Base-by-base conservation (phyloP, 2,888 invertebrate species). In the Meandrusa payeni region DNA sequence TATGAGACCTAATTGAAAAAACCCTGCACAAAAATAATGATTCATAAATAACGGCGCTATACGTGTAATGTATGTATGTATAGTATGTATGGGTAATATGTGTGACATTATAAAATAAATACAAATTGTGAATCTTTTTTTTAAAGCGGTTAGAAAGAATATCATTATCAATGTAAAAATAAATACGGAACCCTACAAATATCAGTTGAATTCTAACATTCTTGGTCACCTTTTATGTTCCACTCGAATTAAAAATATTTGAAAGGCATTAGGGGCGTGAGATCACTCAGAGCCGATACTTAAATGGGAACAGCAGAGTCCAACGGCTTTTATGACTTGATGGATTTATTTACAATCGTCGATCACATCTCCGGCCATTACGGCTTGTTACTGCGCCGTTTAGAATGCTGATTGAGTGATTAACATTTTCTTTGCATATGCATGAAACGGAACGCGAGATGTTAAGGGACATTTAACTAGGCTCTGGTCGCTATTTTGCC, bases 61-160 rank as follows among this genome's bases (percentile, higher is more conserved):
- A n/a, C n/a, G n/a, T n/a, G n/a, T n/a, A n/a, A n/a, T n/a, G n/a
- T n/a, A n/a, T n/a, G n/a, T n/a, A n/a, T n/a, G n/a, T n/a, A n/a
- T n/a, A n/a, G n/a, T n/a, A n/a, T n/a, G n/a, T n/a, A n/a, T n/a
- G n/a, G n/a, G n/a, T n/a, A n/a, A n/a, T n/a, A n/a, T n/a, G n/a
- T n/a, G n/a, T n/a, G n/a, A n/a, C n/a, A n/a, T n/a, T n/a, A n/a
- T n/a, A n/a, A n/a, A n/a, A n/a, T n/a, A n/a, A n/a, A n/a, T n/a
- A n/a, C n/a, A n/a, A n/a, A n/a, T n/a, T n/a, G n/a, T n/a, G n/a
- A n/a, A n/a, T n/a, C n/a, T n/a, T n/a, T n/a, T n/a, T n/a, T n/a
- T n/a, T n/a, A n/a, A n/a, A n/a, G n/a, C n/a, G n/a, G n/a, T n/a
- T 33, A 51, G 47, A 54, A 36, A 49, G 4, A 12, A 15, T 13